These are phyloP conservation scores for Drosophila tsacasi DNA, from an alignment of 1,140 invertebrate genomes.

Conservation along the genomic window DNA sequence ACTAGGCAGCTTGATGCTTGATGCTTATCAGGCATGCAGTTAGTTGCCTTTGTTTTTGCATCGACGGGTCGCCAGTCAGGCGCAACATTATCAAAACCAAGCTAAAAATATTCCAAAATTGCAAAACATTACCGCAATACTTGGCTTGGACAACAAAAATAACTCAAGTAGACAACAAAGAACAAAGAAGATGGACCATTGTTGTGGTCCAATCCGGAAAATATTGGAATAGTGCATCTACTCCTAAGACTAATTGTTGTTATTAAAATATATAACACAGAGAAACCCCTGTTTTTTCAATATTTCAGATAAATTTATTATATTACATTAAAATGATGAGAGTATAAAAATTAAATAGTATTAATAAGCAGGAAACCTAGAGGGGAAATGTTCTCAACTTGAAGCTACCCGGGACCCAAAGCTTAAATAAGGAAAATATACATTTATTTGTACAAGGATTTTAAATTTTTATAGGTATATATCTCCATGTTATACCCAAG, in stretches of 20 bases:
- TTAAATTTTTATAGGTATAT: no score
- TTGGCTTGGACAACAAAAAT: conserved; percentile 19
- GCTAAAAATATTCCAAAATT: conserved; percentile 46
- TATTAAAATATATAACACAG: not conserved
- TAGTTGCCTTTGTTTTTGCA: conserved; percentile 16
- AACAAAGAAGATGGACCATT: conserved; percentile 4
- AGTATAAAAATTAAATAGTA: no score
- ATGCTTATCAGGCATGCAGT: conserved; percentile 33
- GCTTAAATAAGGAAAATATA: no score
- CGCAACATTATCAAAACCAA: conserved; percentile 37
- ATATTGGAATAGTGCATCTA: not conserved
- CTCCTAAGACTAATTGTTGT: not conserved
- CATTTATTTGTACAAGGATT: no score
- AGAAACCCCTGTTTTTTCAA: no score
- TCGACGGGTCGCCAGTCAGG: conserved; percentile 4
- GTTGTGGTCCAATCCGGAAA: conserved; percentile 3
- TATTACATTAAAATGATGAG: no score
- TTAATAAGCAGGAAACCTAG: no score
- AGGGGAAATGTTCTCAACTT: no score
- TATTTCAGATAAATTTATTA: no score
- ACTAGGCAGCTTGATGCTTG: conserved; percentile 19
- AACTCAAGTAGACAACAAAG: conserved; percentile 34
- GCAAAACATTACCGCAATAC: conserved; percentile 23
- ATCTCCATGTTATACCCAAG: no score
- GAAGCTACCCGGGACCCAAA: no score